Evolutionary conservation across 2,888 invertebrate genomes (phyloP).

Genomic region (Holacanthella duospinosa): DNA sequence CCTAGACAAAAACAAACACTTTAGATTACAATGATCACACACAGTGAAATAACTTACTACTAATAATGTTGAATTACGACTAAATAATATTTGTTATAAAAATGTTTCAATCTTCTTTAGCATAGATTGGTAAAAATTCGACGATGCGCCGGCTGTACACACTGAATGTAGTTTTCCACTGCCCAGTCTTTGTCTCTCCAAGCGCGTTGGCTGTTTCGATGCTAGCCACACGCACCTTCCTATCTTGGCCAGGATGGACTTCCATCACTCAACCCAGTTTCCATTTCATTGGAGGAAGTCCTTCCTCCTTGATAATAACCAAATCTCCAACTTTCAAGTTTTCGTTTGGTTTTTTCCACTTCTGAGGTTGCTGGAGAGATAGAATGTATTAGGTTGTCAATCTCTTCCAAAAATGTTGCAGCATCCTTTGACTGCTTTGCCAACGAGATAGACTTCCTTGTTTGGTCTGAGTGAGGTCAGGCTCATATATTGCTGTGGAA

Average conservation of each 20-base stretch:
- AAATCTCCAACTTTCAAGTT: neutral
- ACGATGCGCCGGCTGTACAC: no score
- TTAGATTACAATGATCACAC: no score
- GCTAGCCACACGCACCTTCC: neutral
- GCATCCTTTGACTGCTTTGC: neutral
- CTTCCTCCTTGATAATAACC: neutral
- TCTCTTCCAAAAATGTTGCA: neutral
- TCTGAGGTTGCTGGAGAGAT: neutral
- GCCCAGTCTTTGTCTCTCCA: no score
- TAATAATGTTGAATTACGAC: no score
- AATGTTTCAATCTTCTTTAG: no score
- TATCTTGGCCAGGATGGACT: neutral
- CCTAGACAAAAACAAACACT: no score
- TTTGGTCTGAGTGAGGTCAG: neutral
- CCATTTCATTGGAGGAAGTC: neutral
- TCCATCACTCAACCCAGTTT: neutral
- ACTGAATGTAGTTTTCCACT: no score
- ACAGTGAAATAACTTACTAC: no score
- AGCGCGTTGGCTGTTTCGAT: neutral
- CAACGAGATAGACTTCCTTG: neutral
- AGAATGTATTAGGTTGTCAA: neutral
- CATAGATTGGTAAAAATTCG: no score
- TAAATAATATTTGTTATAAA: no score
- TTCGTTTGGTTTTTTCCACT: no score
- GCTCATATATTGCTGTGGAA: neutral